phyloP scores from a whole-genome alignment of 2,797 vertebrate genomes.

The Sebastes hubbsi region DNA sequence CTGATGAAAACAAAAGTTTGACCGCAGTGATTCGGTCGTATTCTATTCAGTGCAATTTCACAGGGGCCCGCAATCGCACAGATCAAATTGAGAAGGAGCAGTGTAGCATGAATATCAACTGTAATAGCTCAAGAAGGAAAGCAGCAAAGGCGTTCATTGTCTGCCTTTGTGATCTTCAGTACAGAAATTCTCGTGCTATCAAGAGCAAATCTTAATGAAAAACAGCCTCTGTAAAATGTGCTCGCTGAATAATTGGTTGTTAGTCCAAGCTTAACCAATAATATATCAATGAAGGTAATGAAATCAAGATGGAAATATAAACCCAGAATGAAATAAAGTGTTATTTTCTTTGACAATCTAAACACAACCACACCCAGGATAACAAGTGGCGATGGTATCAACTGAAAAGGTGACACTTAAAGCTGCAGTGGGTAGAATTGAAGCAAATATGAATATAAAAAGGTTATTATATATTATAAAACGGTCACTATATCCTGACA shows the following conservation, averaged over 20 bases:
- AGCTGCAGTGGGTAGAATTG: too few relatives aligned
- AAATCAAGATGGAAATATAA: slow-evolving; percentile 20
- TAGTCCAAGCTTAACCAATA: slow-evolving; percentile 6
- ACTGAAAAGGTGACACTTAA: not conserved
- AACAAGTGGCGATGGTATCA: not conserved
- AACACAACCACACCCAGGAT: slow-evolving; percentile 23
- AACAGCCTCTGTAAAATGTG: slow-evolving; percentile 23
- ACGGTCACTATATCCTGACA: too few relatives aligned
- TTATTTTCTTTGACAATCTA: slow-evolving; percentile 29
- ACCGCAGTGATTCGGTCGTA: slow-evolving; percentile 46
- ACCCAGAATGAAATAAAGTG: not conserved
- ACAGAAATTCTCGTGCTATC: slow-evolving; percentile 28
- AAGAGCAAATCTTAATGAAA: slow-evolving; percentile 48
- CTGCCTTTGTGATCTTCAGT: slow-evolving; percentile 46
- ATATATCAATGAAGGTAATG: slow-evolving; percentile 23
- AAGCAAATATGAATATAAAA: too few relatives aligned
- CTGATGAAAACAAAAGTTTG: slow-evolving; percentile 64
- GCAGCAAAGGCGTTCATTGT: slow-evolving; percentile 40
- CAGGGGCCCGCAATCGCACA: slow-evolving; percentile 47
- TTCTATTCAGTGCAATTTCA: slow-evolving; percentile 71
- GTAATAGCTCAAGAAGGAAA: slow-evolving; percentile 61
- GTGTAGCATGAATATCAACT: slow-evolving; percentile 72
- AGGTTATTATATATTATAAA: too few relatives aligned
- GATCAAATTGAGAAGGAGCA: slow-evolving; percentile 68
- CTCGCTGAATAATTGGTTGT: slow-evolving; percentile 40